A percentile compares a stretch with the other conserved stretches of the same genome.
phyloP scores from a whole-genome alignment of 53 echinoderm and acorn worm species.

The Paelopatides confundens region DNA sequence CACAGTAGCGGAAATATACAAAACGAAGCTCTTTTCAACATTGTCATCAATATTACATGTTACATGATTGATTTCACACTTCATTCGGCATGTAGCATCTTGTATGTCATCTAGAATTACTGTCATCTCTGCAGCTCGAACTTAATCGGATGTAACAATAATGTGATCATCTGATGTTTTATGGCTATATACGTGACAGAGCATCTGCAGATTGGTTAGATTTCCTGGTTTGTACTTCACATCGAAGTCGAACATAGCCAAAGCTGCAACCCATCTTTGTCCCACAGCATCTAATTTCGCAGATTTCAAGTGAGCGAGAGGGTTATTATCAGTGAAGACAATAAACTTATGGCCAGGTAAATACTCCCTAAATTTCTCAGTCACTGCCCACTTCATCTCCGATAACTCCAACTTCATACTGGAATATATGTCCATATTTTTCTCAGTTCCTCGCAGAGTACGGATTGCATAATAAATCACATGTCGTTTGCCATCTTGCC shows the following conservation, averaged over 20 bases:
- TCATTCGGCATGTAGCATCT: too few relatives aligned
- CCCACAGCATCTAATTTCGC: conserved; percentile 50
- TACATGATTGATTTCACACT: too few relatives aligned
- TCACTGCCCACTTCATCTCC: conserved; percentile 37
- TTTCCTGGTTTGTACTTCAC: conserved; percentile 43
- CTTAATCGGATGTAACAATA: not conserved
- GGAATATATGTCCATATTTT: conserved; percentile 55
- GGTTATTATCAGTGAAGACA: conserved; percentile 29
- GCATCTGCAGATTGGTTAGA: conserved; percentile 43
- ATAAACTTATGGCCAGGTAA: not conserved
- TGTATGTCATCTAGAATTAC: not conserved
- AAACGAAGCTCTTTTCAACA: too few relatives aligned
- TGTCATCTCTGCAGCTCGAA: conserved; percentile 8
- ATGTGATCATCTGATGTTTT: not conserved
- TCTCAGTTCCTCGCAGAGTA: conserved; percentile 49
- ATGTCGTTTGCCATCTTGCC: conserved; percentile 13
- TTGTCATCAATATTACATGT: too few relatives aligned
- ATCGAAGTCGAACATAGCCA: conserved; percentile 50
- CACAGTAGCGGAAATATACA: too few relatives aligned
- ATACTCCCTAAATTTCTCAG: conserved; percentile 28
- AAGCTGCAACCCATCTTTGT: conserved; percentile 40
- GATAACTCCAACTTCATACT: conserved; percentile 51
- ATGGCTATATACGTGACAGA: conserved; percentile 5
- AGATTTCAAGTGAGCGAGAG: conserved; percentile 47
- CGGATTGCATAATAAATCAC: conserved; percentile 52